These are phyloP conservation scores for Cyanoderma ruficeps DNA, from an alignment of 2,113 vertebrate genomes.

Conservation along the genomic window DNA sequence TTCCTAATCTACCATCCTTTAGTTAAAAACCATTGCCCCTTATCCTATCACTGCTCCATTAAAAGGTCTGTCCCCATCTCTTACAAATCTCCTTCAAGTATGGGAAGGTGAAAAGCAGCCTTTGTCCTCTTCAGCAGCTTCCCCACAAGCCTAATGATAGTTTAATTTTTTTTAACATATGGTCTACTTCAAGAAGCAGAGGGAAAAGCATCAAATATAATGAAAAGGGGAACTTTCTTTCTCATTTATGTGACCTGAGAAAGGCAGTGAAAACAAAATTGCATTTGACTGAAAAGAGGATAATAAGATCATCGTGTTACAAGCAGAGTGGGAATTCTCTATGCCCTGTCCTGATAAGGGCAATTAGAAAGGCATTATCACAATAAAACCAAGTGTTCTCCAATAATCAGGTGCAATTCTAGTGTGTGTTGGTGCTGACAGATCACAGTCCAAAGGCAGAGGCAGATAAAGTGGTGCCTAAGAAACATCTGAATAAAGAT, in stretches of 20 bases:
- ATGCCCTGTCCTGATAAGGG: constrained; percentile 59
- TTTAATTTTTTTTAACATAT: neutral
- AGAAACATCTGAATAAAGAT: neutral
- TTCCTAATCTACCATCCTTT: neutral
- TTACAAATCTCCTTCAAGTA: neutral
- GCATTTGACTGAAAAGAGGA: constrained; percentile 46
- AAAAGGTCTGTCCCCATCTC: neutral
- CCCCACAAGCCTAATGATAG: neutral
- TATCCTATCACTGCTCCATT: neutral
- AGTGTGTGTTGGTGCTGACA: neutral
- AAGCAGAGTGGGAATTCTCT: constrained; percentile 37
- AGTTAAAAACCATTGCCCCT: neutral
- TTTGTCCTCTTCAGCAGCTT: neutral
- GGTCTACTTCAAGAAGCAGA: neutral
- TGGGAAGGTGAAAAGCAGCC: neutral
- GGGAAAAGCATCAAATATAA: constrained; percentile 8
- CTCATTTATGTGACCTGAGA: constrained; percentile 48
- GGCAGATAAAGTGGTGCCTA: neutral
- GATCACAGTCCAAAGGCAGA: neutral
- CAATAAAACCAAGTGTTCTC: constrained; percentile 47
- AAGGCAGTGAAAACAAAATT: constrained; percentile 51
- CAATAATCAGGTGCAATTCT: constrained; percentile 23
- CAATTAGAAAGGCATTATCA: constrained; percentile 63
- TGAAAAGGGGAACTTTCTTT: neutral
- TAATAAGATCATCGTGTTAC: constrained; percentile 60